These are phyloP conservation scores for Torymus texanus DNA, from an alignment of 2,888 invertebrate species.

Conservation along the genomic window DNA sequence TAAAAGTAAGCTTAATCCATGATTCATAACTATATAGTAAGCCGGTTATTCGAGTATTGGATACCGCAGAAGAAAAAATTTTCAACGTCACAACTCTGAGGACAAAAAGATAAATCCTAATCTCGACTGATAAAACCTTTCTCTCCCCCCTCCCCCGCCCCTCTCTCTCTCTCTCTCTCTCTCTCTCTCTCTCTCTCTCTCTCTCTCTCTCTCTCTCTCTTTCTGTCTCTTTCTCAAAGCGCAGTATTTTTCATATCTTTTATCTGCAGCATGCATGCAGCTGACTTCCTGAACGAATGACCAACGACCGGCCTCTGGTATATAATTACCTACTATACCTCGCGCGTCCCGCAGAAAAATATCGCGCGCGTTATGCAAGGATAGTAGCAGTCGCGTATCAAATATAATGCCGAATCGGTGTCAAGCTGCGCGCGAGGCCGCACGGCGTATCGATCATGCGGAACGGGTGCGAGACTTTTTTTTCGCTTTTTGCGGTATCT, in stretches of 20 bases:
- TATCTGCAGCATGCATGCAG: not conserved
- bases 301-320: not conserved
- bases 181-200: too few species aligned
- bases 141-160: too few species aligned
- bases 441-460: conserved; percentile 31
- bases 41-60: too few species aligned
- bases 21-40: too few species aligned
- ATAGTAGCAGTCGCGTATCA: not conserved
- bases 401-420: conserved; percentile 42
- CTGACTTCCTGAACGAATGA: not conserved
- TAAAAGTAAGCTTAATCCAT: too few species aligned
- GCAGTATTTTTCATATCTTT: too few species aligned
- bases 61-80: too few species aligned
- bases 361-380: conserved; percentile 21
- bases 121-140: too few species aligned
- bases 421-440: conserved; percentile 48
- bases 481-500: not conserved
- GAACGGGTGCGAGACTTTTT: conserved; percentile 30
- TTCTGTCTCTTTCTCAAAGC: too few species aligned
- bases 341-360: not conserved
- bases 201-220: too few species aligned
- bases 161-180: too few species aligned
- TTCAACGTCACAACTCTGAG: not conserved
- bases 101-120: not conserved
- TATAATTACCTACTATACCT: not conserved